Conservation (phyloP, 2,888 invertebrate genomes). For the Clivina fossor region DNA sequence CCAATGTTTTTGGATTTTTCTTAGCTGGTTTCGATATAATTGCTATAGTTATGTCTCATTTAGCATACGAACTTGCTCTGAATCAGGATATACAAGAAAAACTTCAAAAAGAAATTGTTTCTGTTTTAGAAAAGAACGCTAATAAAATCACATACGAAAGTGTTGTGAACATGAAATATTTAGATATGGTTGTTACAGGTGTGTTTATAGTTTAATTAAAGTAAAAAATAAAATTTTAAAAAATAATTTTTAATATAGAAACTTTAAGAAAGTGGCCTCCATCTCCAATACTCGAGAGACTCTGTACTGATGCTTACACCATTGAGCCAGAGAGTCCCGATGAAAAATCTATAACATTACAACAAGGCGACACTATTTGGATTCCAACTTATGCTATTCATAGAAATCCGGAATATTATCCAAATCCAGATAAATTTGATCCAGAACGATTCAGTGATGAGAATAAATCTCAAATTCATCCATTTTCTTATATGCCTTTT, state of each 20-base stretch:
- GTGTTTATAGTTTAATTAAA: neutral
- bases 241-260: conserved; percentile 48
- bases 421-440: conserved; percentile 54
- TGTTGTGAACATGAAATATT: conserved; percentile 52
- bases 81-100: conserved; percentile 48
- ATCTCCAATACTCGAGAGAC: conserved; percentile 49
- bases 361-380: conserved; percentile 45
- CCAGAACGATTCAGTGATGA: conserved; percentile 45
- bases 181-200: conserved; percentile 54
- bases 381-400: conserved; percentile 47
- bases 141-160: conserved; percentile 49
- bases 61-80: conserved; percentile 48
- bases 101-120: conserved; percentile 45
- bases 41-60: conserved; percentile 46
- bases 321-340: conserved; percentile 49
- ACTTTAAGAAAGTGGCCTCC: conserved; percentile 46
- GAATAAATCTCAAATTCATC: conserved; percentile 53
- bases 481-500: conserved; percentile 54
- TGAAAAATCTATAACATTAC: conserved; percentile 42
- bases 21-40: conserved; percentile 50
- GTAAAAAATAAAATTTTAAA: conserved; percentile 43
- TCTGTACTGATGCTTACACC: conserved; percentile 49
- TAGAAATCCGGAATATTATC: conserved; percentile 52
- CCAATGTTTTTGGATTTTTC: conserved; percentile 50
- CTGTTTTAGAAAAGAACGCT: conserved; percentile 40